These are phyloP conservation scores for Tachyglossus aculeatus DNA, from an alignment of 2,797 vertebrate genomes.

Conservation along the genomic window DNA sequence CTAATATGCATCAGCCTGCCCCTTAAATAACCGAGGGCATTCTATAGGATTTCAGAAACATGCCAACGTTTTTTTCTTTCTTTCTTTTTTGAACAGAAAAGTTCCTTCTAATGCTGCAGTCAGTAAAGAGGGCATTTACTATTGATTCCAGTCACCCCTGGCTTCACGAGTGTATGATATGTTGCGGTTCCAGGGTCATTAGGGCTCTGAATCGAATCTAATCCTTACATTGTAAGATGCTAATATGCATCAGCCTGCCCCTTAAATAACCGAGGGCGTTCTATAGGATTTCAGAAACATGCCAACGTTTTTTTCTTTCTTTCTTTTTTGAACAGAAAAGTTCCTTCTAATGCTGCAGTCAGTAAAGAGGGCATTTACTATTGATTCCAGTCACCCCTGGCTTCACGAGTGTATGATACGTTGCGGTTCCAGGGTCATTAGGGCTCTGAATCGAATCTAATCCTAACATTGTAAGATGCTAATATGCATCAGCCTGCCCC, in stretches of 20 bases:
- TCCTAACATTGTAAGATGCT: slow-evolving; percentile 16
- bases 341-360: slow-evolving; percentile 98
- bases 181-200: slow-evolving; percentile 16
- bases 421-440: slow-evolving; percentile 14
- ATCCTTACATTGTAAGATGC: slow-evolving; percentile 11
- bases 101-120: slow-evolving; percentile 97
- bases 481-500: background rate
- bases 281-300: slow-evolving; percentile 30
- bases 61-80: background rate
- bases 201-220: slow-evolving; percentile 15
- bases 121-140: slow-evolving; percentile 92
- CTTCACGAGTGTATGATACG: slow-evolving; percentile 98
- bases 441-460: slow-evolving; percentile 14
- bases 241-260: background rate
- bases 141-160: slow-evolving; percentile 94
- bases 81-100: slow-evolving; percentile 85
- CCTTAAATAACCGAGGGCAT: background rate
- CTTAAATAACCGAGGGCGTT: background rate
- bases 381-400: slow-evolving; percentile 94
- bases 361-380: slow-evolving; percentile 91
- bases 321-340: slow-evolving; percentile 85
- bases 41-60: slow-evolving; percentile 29
- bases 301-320: background rate
- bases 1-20: background rate
- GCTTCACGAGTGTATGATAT: slow-evolving; percentile 98